Percentiles rank a stretch among this genome's conserved stretches.
Evolutionary conservation across 2,888 invertebrate genomes (phyloP).

Genomic region (Abrostola tripartita): DNA sequence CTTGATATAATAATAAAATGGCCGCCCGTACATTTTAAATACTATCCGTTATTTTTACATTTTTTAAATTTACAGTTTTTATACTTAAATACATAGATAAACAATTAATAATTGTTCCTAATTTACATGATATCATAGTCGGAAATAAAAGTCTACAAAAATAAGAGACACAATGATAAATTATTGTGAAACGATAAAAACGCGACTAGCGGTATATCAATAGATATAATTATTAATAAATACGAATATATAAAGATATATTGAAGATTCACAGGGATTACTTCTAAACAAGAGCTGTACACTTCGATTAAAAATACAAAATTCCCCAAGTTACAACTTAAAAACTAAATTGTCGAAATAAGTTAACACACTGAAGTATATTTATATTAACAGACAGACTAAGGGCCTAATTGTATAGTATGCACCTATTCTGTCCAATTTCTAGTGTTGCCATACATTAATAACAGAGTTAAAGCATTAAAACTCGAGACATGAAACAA

Average conservation of each 20-base stretch:
- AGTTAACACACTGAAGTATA: conserved; percentile 20
- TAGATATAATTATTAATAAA: conserved; percentile 9
- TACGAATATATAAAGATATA: conserved; percentile 3
- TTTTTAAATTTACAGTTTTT: conserved; percentile 20
- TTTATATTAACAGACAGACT: conserved; percentile 31
- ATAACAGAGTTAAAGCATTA: conserved; percentile 10
- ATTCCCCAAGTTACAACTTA: conserved; percentile 35
- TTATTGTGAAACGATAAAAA: not conserved
- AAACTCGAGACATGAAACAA: conserved; percentile 6
- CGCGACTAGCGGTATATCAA: conserved; percentile 5
- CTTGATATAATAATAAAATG: conserved; percentile 46
- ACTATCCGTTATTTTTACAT: conserved; percentile 21
- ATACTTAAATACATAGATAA: conserved; percentile 4
- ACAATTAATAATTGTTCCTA: conserved; percentile 15
- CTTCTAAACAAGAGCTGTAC: conserved; percentile 9
- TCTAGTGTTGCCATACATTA: conserved; percentile 46
- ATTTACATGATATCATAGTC: conserved; percentile 17
- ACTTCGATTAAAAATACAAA: conserved; percentile 15
- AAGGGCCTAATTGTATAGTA: conserved; percentile 28
- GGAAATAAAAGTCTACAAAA: conserved; percentile 5
- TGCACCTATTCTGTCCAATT: conserved; percentile 29
- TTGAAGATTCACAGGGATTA: conserved; percentile 7
- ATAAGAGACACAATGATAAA: conserved; percentile 3
- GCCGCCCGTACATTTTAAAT: conserved; percentile 47
- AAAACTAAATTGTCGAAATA: conserved; percentile 24